Evolutionary conservation across 1,140 invertebrate genomes (phyloP).

Genomic region (Planococcus citri): DNA sequence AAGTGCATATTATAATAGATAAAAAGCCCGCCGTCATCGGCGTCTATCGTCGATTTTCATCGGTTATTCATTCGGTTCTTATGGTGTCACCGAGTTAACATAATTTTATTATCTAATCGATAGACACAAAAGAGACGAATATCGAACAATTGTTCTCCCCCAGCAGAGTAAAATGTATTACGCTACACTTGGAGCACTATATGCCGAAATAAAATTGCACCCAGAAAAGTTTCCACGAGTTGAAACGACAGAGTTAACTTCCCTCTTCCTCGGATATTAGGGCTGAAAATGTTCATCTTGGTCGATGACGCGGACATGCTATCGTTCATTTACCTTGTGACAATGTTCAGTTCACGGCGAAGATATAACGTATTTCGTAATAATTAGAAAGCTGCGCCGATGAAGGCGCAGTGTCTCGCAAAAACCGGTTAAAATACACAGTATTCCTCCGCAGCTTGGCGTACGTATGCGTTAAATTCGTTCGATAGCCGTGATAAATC

Average conservation of each 20-base stretch:
- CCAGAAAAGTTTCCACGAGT: no score
- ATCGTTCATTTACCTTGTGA: background rate
- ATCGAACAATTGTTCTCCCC: background rate
- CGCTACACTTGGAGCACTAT: no score
- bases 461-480: constrained; percentile 1
- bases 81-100: background rate
- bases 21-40: background rate
- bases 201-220: no score
- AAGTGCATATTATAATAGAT: no score
- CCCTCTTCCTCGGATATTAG: no score
- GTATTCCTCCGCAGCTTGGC: no score
- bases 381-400: constrained; percentile 13
- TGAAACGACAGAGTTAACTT: no score
- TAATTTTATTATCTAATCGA: background rate
- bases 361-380: constrained; percentile 12
- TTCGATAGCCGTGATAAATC: constrained; percentile 15
- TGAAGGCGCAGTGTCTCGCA: background rate
- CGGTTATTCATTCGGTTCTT: background rate
- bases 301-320: no score
- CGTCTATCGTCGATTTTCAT: background rate
- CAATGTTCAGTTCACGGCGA: no score
- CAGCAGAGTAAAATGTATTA: no score
- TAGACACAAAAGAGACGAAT: background rate
- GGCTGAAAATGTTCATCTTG: no score
- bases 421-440: constrained; percentile 5